Conservation (phyloP, 1,140 invertebrate genomes). For the Drosophila persimilis region DNA sequence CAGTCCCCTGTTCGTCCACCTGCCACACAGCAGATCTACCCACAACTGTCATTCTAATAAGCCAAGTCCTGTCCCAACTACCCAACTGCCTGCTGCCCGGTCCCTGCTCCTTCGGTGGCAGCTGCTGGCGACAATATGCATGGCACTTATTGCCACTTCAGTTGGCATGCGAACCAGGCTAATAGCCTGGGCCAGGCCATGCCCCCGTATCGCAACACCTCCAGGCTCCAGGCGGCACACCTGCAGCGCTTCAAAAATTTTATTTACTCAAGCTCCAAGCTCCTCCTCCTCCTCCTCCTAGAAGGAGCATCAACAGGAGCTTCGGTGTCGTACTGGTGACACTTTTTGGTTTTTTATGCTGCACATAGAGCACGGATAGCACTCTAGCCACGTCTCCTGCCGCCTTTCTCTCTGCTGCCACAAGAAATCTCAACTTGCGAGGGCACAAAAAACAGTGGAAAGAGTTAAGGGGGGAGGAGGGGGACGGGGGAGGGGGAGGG, state of each 20-base stretch:
- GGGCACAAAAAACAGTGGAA: conserved; percentile 21
- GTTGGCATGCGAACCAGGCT: conserved; percentile 70
- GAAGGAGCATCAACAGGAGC: conserved; percentile 35
- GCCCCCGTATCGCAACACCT: conserved; percentile 3
- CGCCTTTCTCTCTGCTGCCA: background rate
- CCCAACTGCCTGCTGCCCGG: conserved; percentile 11
- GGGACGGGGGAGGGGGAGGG: conserved; percentile 14
- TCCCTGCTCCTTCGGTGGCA: conserved; percentile 19
- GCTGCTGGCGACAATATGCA: conserved; percentile 69
- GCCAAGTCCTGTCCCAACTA: conserved; percentile 21
- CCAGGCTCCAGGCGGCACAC: conserved; percentile 8
- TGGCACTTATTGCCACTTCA: conserved; percentile 79
- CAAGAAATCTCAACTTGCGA: conserved; percentile 46
- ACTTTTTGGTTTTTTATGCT: conserved; percentile 47
- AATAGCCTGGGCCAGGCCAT: conserved; percentile 40
- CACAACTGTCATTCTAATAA: conserved; percentile 38
- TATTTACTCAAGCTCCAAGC: conserved; percentile 57
- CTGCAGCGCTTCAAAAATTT: conserved; percentile 43
- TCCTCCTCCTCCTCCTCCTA: background rate
- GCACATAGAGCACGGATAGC: background rate
- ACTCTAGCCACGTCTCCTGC: background rate
- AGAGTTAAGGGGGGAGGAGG: conserved; percentile 6
- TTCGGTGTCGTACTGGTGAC: conserved; percentile 46
- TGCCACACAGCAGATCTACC: no score
- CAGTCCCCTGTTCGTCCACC: no score